A percentile compares a stretch with the other conserved stretches of the same genome.
phyloP scores from a whole-genome alignment of 2,888 invertebrate genomes.

The Frankliniella intonsa region DNA sequence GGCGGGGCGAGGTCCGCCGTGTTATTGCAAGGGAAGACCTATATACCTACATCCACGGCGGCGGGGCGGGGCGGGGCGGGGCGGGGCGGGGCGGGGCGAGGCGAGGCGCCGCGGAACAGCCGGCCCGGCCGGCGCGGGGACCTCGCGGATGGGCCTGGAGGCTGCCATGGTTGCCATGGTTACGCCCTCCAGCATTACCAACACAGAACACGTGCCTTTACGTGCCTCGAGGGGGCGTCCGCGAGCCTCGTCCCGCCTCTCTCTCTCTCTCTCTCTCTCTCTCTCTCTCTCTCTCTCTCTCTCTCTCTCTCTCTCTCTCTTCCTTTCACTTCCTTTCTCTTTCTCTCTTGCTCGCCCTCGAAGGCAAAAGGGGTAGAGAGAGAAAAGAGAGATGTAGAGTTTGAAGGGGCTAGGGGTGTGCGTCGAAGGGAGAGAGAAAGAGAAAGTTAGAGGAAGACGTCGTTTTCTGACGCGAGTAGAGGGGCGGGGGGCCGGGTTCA shows the following conservation, averaged over 20 bases:
- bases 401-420: too few species aligned
- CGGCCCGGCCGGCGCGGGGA: slow-evolving; percentile 36
- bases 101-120: not conserved
- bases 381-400: not conserved
- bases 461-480: not conserved
- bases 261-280: too few species aligned
- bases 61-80: slow-evolving; percentile 33
- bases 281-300: too few species aligned
- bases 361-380: not conserved
- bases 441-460: not conserved
- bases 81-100: slow-evolving; percentile 38
- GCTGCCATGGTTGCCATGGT: slow-evolving; percentile 1
- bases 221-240: not conserved
- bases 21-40: not conserved
- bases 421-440: not conserved
- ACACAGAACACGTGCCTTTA: slow-evolving; percentile 10
- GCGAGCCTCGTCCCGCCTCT: not conserved
- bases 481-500: too few species aligned
- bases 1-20: slow-evolving; percentile 34
- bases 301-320: too few species aligned
- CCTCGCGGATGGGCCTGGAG: not conserved
- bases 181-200: slow-evolving; percentile 12
- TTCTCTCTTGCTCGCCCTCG: not conserved
- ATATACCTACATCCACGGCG: slow-evolving; percentile 32
- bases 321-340: too few species aligned